A percentile compares a stretch with the other conserved stretches of the same genome.
These are phyloP conservation scores for Taurulus bubalis DNA, from an alignment of 2,113 vertebrate genomes.

Conservation along the genomic window DNA sequence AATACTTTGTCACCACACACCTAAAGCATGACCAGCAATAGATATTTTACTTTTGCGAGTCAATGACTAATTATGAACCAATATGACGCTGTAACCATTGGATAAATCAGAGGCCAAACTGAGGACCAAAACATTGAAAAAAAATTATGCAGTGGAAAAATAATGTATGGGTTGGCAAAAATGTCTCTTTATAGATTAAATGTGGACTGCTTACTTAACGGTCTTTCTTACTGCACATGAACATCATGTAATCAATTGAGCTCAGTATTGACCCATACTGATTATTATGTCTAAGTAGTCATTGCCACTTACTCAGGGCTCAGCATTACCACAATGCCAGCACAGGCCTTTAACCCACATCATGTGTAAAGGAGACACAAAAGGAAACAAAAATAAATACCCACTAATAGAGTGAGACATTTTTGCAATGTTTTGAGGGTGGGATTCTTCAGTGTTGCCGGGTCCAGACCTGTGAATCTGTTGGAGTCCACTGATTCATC, in stretches of 20 bases:
- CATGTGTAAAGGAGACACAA: not conserved
- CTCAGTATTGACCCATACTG: slow-evolving; percentile 47
- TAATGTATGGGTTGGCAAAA: not conserved
- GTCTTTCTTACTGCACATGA: slow-evolving; percentile 41
- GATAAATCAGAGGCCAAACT: not conserved
- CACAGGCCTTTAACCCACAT: not conserved
- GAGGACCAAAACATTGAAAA: not conserved
- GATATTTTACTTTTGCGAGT: not conserved
- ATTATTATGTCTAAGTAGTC: slow-evolving; percentile 54
- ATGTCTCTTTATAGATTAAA: not conserved
- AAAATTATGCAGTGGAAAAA: not conserved
- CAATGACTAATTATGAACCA: not conserved
- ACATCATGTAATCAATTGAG: slow-evolving; percentile 51
- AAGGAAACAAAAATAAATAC: not conserved
- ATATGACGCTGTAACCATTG: not conserved
- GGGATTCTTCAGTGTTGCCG: not conserved
- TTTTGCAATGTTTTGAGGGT: not conserved
- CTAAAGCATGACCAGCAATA: not conserved
- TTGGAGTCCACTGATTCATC: not conserved
- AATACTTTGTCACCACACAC: not conserved
- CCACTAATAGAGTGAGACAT: not conserved
- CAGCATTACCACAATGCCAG: slow-evolving; percentile 37
- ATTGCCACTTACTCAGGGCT: slow-evolving; percentile 42
- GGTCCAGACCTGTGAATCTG: not conserved
- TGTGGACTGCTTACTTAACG: not conserved